Conservation (phyloP, 1,140 invertebrate species). For the Macrosteles quadrilineatus region DNA sequence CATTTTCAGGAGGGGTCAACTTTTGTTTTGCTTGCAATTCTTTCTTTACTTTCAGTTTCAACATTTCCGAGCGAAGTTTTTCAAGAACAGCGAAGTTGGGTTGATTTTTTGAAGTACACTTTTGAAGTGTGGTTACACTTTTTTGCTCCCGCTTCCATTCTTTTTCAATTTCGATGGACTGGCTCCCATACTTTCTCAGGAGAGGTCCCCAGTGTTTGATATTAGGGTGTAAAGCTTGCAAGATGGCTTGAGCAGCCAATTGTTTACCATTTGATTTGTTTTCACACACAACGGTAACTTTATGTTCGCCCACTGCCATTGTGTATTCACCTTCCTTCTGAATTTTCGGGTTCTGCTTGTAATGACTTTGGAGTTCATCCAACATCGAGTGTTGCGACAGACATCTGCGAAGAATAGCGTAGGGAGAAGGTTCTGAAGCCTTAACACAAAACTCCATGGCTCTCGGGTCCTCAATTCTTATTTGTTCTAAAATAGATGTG, state of each 20-base stretch:
- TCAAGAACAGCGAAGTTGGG: slow-evolving; percentile 93
- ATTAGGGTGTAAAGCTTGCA: slow-evolving; percentile 89
- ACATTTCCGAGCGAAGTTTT: too few relatives aligned
- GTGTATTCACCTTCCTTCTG: slow-evolving; percentile 93
- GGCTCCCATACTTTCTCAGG: slow-evolving; percentile 87
- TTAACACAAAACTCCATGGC: slow-evolving; percentile 94
- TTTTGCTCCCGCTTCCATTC: slow-evolving; percentile 94
- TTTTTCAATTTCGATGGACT: slow-evolving; percentile 88
- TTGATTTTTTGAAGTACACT: slow-evolving; percentile 85
- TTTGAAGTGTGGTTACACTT: slow-evolving; percentile 89
- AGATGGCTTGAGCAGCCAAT: slow-evolving; percentile 90
- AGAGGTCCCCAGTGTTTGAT: slow-evolving; percentile 94
- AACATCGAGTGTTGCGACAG: slow-evolving; percentile 64
- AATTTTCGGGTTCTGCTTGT: slow-evolving; percentile 84
- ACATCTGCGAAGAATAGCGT: slow-evolving; percentile 90
- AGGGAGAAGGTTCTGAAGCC: slow-evolving; percentile 92
- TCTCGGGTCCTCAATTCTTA: slow-evolving; percentile 92
- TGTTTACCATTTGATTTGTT: slow-evolving; percentile 99
- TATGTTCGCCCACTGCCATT: slow-evolving; percentile 93
- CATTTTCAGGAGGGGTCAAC: too few relatives aligned
- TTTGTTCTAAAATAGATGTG: slow-evolving; percentile 94
- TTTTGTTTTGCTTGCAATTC: too few relatives aligned
- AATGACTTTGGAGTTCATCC: slow-evolving; percentile 51
- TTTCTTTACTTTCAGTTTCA: too few relatives aligned
- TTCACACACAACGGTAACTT: slow-evolving; percentile 81